A percentile compares a stretch with the other conserved stretches of the same genome.
Evolutionary conservation across 2,888 invertebrate genomes (phyloP).

Genomic region (Spisula subtruncata): DNA sequence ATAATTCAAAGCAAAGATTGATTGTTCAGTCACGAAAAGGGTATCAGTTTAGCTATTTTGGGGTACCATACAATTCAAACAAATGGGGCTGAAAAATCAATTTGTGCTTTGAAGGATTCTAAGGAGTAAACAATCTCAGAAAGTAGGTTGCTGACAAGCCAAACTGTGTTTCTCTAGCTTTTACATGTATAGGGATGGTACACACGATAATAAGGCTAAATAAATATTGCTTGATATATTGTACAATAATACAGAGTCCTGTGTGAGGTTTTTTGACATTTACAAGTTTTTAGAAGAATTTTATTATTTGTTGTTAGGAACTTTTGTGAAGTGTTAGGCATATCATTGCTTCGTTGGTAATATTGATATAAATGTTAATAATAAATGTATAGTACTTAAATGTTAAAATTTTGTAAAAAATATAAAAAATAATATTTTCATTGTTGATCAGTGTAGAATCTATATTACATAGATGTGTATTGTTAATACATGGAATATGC

Average conservation of each 20-base stretch:
- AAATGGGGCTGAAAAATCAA: too few species aligned
- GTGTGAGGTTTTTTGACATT: not conserved
- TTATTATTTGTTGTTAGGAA: not conserved
- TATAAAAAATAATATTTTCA: constrained; percentile 6
- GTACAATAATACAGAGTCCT: too few species aligned
- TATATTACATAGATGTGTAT: not conserved
- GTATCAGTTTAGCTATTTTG: too few species aligned
- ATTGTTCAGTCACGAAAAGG: too few species aligned
- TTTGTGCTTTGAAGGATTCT: too few species aligned
- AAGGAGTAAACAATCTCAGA: too few species aligned
- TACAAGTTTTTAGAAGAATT: not conserved
- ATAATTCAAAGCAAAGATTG: too few species aligned
- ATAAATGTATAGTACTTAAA: not conserved
- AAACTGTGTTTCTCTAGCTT: too few species aligned
- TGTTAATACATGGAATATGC: not conserved
- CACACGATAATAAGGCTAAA: too few species aligned
- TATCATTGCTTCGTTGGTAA: not conserved
- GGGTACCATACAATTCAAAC: too few species aligned
- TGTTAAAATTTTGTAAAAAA: not conserved
- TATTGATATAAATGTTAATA: not conserved
- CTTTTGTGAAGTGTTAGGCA: not conserved
- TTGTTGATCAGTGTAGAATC: not conserved
- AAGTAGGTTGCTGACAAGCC: too few species aligned
- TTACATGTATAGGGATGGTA: too few species aligned
- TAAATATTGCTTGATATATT: not conserved